Conservation (phyloP, 1,140 invertebrate genomes). For the Nymphalis io region DNA sequence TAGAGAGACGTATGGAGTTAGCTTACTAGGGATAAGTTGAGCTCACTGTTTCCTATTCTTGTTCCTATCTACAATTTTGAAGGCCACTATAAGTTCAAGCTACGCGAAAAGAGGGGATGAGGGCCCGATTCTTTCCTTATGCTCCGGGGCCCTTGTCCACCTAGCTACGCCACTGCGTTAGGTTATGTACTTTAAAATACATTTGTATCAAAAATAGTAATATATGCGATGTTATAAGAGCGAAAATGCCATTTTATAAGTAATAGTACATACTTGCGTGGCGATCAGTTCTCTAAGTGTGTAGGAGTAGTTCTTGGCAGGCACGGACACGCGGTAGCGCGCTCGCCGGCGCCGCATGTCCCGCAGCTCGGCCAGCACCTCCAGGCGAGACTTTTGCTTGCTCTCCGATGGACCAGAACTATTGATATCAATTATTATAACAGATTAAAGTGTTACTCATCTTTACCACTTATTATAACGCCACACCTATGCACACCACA, state of each 20-base stretch:
- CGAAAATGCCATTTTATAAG: background rate
- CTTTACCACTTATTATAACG: background rate
- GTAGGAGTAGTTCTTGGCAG: constrained; percentile 83
- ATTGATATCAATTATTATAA: background rate
- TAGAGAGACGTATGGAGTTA: no score
- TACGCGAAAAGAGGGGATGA: no score
- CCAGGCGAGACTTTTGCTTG: constrained; percentile 58
- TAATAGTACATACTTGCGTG: constrained; percentile 77
- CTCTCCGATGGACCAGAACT: constrained; percentile 15
- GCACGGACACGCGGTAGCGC: constrained; percentile 84
- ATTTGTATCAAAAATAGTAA: no score
- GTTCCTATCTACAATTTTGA: no score
- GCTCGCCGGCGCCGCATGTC: constrained; percentile 83
- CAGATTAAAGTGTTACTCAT: background rate
- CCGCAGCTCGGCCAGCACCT: constrained; percentile 82
- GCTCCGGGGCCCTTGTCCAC: no score
- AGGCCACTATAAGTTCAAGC: no score
- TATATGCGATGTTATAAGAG: background rate
- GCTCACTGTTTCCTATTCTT: no score
- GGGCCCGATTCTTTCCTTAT: no score
- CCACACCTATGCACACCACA: no score
- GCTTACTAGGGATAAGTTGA: no score
- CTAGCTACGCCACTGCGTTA: no score
- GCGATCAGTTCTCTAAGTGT: constrained; percentile 84
- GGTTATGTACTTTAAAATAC: no score